Conservation (phyloP, 1,140 invertebrate genomes). For the Heliconius congener region DNA sequence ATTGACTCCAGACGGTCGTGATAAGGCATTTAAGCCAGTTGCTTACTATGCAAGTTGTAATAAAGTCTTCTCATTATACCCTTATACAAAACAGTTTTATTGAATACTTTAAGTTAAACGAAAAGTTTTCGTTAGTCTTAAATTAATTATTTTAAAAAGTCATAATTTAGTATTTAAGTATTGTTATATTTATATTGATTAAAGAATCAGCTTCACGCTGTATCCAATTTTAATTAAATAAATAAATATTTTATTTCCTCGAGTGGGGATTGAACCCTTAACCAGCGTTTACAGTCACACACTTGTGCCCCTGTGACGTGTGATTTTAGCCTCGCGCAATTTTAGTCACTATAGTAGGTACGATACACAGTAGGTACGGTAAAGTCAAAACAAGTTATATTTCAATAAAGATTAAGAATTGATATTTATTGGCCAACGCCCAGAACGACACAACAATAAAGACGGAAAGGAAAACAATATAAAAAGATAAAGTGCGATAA, state of each 20-base stretch:
- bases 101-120: conserved; percentile 5
- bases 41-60: conserved; percentile 40
- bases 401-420: conserved; percentile 1
- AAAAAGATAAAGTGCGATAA: conserved; percentile 10
- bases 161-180: too few relatives aligned
- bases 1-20: conserved; percentile 45
- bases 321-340: neutral
- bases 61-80: conserved; percentile 38
- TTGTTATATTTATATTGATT: too few relatives aligned
- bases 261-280: too few relatives aligned
- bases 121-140: neutral
- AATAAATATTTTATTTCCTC: too few relatives aligned
- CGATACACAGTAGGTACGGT: neutral
- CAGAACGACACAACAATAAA: conserved; percentile 5
- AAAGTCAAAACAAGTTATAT: conserved; percentile 4
- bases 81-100: conserved; percentile 9
- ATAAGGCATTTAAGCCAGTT: conserved; percentile 45
- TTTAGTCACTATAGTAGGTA: neutral
- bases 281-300: too few relatives aligned
- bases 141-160: neutral
- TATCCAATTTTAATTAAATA: too few relatives aligned
- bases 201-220: too few relatives aligned
- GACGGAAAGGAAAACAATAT: conserved; percentile 14
- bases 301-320: too few relatives aligned
- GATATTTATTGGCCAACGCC: conserved; percentile 3